These are phyloP conservation scores for Ornithoptera priamus DNA, from an alignment of 2,888 invertebrate species.

Conservation along the genomic window DNA sequence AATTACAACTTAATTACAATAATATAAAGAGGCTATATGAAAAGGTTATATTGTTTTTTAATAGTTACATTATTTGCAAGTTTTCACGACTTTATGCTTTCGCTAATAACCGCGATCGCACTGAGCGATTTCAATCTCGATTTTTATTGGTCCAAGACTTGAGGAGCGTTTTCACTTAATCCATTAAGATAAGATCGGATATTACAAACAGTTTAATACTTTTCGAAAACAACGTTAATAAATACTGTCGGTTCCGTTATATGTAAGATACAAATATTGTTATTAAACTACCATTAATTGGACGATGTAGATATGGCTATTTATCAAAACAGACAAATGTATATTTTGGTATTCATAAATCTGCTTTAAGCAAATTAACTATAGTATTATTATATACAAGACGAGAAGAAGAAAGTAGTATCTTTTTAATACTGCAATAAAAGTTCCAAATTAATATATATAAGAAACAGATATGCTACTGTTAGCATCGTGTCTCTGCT, in stretches of 20 bases:
- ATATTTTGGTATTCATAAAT: constrained; percentile 10
- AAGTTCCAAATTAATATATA: too few relatives aligned
- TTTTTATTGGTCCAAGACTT: constrained; percentile 48
- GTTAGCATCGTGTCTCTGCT: too few relatives aligned
- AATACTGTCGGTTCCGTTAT: constrained; percentile 34
- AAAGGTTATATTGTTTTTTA: constrained; percentile 5
- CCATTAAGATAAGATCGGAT: constrained; percentile 61
- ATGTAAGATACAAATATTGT: constrained; percentile 31
- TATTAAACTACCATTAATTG: constrained; percentile 32
- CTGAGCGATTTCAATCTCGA: constrained; percentile 44
- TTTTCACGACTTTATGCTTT: constrained; percentile 23
- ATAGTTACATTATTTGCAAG: constrained; percentile 14
- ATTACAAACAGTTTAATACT: constrained; percentile 47
- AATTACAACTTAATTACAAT: constrained; percentile 6
- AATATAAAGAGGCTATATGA: background rate
- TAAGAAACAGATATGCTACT: too few relatives aligned
- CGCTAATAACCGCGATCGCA: constrained; percentile 23
- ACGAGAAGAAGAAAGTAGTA: too few relatives aligned
- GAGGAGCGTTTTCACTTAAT: constrained; percentile 58
- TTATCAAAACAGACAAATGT: constrained; percentile 16
- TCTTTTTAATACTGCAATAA: too few relatives aligned
- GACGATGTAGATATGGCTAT: constrained; percentile 12
- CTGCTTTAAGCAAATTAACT: too few relatives aligned
- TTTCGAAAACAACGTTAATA: constrained; percentile 49
- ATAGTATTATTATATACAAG: too few relatives aligned